Base-by-base conservation (phyloP, 2,113 vertebrate species). In the Cynopterus brachyotis region DNA sequence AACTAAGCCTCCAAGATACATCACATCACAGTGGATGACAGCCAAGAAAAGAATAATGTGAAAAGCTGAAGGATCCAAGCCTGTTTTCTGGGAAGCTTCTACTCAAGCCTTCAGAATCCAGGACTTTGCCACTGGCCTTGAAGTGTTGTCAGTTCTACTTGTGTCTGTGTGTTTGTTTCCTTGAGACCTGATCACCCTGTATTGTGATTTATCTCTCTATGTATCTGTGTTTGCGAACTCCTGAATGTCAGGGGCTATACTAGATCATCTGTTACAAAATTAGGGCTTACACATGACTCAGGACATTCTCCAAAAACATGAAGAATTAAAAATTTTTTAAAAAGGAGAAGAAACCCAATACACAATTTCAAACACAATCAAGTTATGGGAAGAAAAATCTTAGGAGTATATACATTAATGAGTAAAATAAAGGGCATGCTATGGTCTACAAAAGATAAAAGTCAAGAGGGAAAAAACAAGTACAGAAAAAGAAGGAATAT, bases 21-120 rank as follows among this genome's bases (percentile, higher is more conserved):
- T 72, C 82, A 9, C 55, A 73, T 72, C 82, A 55, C 8, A 82
- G 9, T 73, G 40, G 82, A 80, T 67, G 45, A 96, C 81, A 89
- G 87, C 55, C 24, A 92, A 89, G 28, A 69, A 69, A 15, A 84
- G 19, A 75, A 30, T 24, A 13, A 35, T 47, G 89, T 83, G 24
- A 9, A 76, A 86, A 81, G 73, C 16, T 70, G 7, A 88, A 93
- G 20, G 0, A 32, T 81, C 17, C 32, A 76, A 69, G 35, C 32
- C 55, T 22, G 40, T 73, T 92, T 87, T 20, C 24, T 67, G 4
- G 45, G 89, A 92, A 82, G 40, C 13, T 32, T 78, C 37, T 24
- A 12, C 19, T 89, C 2, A 64, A 9, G 22, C 1, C 5, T 80
- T 50, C 15, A 47, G n/a, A 47, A 81, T 35, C 53, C 8, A 70